phyloP scores from a whole-genome alignment of 2,797 vertebrate genomes.

The Danio choprae region DNA sequence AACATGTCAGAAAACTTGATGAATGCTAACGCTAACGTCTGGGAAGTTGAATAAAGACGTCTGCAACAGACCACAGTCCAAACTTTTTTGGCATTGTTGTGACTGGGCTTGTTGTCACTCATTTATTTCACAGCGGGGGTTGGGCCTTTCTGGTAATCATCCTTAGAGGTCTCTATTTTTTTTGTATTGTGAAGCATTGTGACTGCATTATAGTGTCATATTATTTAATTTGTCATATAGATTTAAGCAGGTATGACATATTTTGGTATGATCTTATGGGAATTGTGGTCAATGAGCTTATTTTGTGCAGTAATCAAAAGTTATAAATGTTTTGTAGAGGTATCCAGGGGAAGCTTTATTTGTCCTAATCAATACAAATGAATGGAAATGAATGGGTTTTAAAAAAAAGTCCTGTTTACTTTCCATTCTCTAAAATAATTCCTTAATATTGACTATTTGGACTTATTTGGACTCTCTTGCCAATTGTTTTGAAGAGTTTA shows the following conservation, averaged over 20 bases:
- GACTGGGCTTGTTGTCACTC: conserved; percentile 13
- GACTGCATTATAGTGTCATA: not conserved
- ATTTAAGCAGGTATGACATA: not conserved
- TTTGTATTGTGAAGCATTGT: not conserved
- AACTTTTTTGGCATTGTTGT: conserved; percentile 42
- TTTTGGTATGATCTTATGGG: not conserved
- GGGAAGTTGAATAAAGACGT: conserved; percentile 58
- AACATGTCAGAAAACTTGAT: conserved; percentile 55
- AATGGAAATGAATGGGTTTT: not conserved
- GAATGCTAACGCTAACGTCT: conserved; percentile 48
- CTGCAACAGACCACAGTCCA: conserved; percentile 16
- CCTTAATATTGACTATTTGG: too few relatives aligned
- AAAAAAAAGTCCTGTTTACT: not conserved
- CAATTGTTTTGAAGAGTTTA: not conserved
- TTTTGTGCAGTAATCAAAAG: not conserved
- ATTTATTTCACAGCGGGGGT: not conserved
- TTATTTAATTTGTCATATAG: not conserved
- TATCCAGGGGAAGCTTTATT: too few relatives aligned
- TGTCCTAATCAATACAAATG: not conserved
- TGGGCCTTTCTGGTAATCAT: conserved; percentile 15
- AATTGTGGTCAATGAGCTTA: not conserved
- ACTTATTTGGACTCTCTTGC: not conserved
- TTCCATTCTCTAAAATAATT: not conserved
- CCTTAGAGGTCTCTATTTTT: not conserved
- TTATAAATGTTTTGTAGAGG: not conserved